Evolutionary conservation across 2,797 vertebrate species (phyloP).

Genomic region (Thunnus albacares): DNA sequence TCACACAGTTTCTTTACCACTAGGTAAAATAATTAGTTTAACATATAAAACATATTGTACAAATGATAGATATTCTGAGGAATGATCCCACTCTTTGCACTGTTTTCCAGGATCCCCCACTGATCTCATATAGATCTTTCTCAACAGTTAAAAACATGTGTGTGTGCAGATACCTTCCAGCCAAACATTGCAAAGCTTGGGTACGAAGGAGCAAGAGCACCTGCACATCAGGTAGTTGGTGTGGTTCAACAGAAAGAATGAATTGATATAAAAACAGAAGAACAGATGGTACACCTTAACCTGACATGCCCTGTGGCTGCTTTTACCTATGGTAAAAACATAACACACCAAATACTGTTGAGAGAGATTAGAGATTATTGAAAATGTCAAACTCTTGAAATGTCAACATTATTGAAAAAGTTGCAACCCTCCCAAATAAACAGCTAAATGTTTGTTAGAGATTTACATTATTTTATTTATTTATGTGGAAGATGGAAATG

Average conservation of each 20-base stretch:
- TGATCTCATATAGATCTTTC: neutral
- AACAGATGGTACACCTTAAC: no score
- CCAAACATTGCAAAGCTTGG: neutral
- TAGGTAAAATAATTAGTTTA: neutral
- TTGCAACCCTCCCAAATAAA: neutral
- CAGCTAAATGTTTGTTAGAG: neutral
- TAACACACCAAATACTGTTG: no score
- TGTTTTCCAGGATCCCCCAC: neutral
- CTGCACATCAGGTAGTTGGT: neutral
- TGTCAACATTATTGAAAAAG: no score
- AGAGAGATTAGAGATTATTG: neutral
- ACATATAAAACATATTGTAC: neutral
- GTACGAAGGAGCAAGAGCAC: neutral
- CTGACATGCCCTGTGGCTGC: neutral
- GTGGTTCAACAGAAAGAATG: neutral
- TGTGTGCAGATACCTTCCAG: neutral
- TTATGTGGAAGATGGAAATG: neutral
- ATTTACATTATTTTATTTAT: no score
- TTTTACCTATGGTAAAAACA: neutral
- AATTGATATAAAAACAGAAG: neutral
- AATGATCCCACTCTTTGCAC: neutral
- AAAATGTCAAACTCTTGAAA: neutral
- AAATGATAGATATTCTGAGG: conserved; percentile 1
- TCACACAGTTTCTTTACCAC: neutral
- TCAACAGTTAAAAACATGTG: neutral